A percentile compares a stretch with the other conserved stretches of the same genome.
Evolutionary conservation across 2,797 vertebrate genomes (phyloP).

Genomic region (Helarctos malayanus): DNA sequence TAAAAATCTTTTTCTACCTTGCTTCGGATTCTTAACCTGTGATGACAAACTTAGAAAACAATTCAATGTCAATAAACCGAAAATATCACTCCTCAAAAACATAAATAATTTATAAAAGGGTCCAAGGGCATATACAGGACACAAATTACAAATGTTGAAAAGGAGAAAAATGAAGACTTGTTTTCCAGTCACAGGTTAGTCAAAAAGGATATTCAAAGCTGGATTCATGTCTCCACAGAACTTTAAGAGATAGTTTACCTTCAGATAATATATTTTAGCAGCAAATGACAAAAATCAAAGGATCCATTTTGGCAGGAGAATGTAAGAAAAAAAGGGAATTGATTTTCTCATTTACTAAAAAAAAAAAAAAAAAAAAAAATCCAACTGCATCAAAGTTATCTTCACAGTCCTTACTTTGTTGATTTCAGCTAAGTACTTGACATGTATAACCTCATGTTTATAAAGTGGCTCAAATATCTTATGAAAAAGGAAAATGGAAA

Average conservation of each 20-base stretch:
- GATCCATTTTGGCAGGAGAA: constrained; percentile 85
- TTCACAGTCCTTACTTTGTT: constrained; percentile 88
- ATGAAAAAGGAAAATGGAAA: constrained; percentile 86
- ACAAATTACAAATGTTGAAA: constrained; percentile 83
- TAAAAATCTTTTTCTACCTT: constrained; percentile 35
- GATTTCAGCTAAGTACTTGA: constrained; percentile 85
- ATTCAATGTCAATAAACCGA: constrained; percentile 91
- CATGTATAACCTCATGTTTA: constrained; percentile 83
- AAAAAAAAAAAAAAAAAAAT: constrained; percentile 70
- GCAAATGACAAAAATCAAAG: constrained; percentile 88
- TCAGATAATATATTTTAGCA: constrained; percentile 89
- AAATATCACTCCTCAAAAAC: constrained; percentile 85
- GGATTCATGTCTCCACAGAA: constrained; percentile 86
- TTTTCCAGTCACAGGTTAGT: constrained; percentile 88
- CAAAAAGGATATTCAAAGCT: constrained; percentile 84
- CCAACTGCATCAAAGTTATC: constrained; percentile 85
- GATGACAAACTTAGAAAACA: constrained; percentile 51
- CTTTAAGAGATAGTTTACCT: constrained; percentile 87
- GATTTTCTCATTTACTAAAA: constrained; percentile 69
- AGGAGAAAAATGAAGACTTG: constrained; percentile 92
- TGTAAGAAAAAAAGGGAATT: constrained; percentile 70
- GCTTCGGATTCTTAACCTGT: constrained; percentile 43
- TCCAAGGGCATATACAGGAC: constrained; percentile 86
- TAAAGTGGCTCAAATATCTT: constrained; percentile 88
- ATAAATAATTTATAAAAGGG: constrained; percentile 88